A percentile compares a stretch with the other conserved stretches of the same genome.
These are phyloP conservation scores for Zoanthus gigantus DNA, from an alignment of 92 coral and sea anemone genomes.

Conservation along the genomic window DNA sequence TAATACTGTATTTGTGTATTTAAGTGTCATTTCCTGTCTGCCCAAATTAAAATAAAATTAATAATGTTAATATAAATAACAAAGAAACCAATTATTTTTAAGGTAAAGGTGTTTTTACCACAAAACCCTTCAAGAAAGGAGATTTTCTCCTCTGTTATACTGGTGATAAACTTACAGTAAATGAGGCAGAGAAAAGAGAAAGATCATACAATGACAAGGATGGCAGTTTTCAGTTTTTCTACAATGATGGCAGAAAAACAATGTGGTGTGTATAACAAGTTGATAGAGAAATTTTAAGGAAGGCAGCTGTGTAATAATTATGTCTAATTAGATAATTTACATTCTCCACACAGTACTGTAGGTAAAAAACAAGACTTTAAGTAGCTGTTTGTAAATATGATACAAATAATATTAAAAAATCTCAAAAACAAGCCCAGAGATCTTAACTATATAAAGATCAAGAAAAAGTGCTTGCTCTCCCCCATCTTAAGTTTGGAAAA, in stretches of 20 bases:
- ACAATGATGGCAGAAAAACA: neutral
- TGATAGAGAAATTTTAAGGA: neutral
- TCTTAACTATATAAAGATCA: neutral
- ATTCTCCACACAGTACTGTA: neutral
- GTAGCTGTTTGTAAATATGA: neutral
- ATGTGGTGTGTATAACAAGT: neutral
- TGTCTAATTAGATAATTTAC: neutral
- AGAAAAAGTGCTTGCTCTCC: neutral
- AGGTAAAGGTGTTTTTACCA: no score
- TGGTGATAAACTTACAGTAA: neutral
- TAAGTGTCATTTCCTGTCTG: no score
- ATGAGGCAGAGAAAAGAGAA: neutral
- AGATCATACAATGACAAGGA: neutral
- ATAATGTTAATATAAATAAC: no score
- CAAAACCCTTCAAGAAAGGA: neutral
- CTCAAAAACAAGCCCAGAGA: neutral
- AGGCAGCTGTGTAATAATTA: neutral
- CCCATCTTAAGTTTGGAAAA: neutral
- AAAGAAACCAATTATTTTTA: no score
- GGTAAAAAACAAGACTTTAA: neutral
- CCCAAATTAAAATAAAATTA: no score
- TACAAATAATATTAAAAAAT: neutral
- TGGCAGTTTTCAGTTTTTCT: neutral
- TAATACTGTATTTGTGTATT: no score
- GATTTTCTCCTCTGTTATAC: neutral